phyloP scores from a whole-genome alignment of 2,888 invertebrate genomes.

The Athalia cordata region DNA sequence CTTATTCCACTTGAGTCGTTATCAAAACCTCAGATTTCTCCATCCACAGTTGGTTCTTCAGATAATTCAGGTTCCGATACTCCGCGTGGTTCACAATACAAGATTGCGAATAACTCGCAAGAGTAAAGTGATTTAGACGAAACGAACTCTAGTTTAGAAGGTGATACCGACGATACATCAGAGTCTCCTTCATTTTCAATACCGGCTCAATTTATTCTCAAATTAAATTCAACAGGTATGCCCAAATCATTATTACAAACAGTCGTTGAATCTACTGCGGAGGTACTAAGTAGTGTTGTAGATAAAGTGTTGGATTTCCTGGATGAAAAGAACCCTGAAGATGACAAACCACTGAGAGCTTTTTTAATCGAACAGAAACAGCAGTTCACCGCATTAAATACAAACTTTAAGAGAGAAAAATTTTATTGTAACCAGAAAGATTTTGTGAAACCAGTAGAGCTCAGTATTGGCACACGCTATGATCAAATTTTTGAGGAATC shows the following conservation, averaged over 20 bases:
- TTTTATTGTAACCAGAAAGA: slow-evolving; percentile 25
- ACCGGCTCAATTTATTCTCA: slow-evolving; percentile 3
- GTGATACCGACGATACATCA: neutral
- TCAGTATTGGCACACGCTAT: slow-evolving; percentile 48
- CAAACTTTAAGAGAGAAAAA: slow-evolving; percentile 26
- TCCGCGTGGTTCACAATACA: neutral
- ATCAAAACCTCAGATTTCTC: slow-evolving; percentile 4
- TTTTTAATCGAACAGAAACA: slow-evolving; percentile 29
- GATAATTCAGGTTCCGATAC: neutral
- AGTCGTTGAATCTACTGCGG: slow-evolving; percentile 3
- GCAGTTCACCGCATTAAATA: slow-evolving; percentile 6
- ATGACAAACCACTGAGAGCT: slow-evolving; percentile 16
- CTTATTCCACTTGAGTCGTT: neutral
- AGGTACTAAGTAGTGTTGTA: slow-evolving; percentile 1
- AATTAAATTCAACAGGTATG: slow-evolving; percentile 13
- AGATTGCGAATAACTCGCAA: neutral
- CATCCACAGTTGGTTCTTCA: too few species aligned
- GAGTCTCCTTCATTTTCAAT: neutral
- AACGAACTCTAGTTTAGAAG: neutral
- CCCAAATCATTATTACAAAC: slow-evolving; percentile 14
- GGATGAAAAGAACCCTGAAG: neutral
- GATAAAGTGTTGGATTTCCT: neutral
- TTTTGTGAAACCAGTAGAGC: slow-evolving; percentile 46
- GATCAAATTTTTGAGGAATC: slow-evolving; percentile 46
- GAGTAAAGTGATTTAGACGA: neutral